phyloP scores from a whole-genome alignment of 2,113 vertebrate genomes.

The Prolemur simus region DNA sequence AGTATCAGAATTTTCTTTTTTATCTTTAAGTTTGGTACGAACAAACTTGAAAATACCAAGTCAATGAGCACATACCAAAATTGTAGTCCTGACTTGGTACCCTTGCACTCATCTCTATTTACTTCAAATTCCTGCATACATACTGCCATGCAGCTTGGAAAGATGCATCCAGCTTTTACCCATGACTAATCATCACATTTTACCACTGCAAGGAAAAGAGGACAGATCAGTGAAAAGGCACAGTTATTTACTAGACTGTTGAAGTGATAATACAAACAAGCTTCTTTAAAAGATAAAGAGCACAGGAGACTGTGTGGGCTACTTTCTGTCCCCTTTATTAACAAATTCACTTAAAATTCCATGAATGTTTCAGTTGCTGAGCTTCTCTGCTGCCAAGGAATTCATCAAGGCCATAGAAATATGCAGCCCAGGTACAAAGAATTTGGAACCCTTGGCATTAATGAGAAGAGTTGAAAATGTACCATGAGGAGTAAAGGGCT shows the following conservation, averaged over 20 bases:
- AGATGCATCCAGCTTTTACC: neutral
- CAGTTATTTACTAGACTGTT: slow-evolving; percentile 50
- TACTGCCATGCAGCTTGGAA: slow-evolving; percentile 28
- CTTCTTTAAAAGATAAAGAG: slow-evolving; percentile 39
- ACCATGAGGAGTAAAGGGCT: neutral
- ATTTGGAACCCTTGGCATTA: neutral
- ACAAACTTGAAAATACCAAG: neutral
- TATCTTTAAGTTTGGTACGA: neutral
- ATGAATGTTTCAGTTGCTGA: neutral
- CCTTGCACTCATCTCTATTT: slow-evolving; percentile 11
- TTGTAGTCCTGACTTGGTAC: neutral
- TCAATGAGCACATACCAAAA: neutral
- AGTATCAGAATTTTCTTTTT: neutral
- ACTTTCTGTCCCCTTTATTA: slow-evolving; percentile 30
- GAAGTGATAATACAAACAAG: slow-evolving; percentile 44
- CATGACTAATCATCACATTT: slow-evolving; percentile 58
- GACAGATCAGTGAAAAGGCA: slow-evolving; percentile 25
- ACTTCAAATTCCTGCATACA: neutral
- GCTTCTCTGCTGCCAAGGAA: neutral
- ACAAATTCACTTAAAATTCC: neutral
- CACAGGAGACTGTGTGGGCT: neutral
- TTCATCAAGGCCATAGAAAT: neutral
- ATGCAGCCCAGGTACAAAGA: neutral
- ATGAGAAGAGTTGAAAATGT: neutral
- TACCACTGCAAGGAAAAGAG: slow-evolving; percentile 20